These are phyloP conservation scores for Drosophila neoperkinsi DNA, from an alignment of 2,888 invertebrate species.

Conservation along the genomic window DNA sequence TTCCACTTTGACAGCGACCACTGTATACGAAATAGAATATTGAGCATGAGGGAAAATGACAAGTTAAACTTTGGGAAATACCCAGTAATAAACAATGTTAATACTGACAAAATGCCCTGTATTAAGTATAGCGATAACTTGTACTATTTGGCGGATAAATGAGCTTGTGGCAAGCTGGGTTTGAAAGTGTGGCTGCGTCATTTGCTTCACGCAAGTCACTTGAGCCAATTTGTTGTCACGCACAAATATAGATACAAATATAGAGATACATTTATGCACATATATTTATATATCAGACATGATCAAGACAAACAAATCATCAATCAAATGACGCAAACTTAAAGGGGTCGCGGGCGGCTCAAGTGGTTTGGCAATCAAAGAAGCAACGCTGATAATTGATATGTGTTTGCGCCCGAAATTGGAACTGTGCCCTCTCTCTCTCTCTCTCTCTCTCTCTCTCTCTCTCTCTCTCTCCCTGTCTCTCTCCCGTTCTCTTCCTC, in stretches of 20 bases:
- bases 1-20: background rate
- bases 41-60: background rate
- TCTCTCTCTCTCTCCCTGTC: background rate
- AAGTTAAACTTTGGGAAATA: background rate
- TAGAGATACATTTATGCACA: slow-evolving; percentile 1
- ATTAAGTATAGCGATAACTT: background rate
- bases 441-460: too few species aligned
- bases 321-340: slow-evolving; percentile 70
- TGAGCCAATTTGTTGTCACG: slow-evolving; percentile 74
- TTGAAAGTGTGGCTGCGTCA: slow-evolving; percentile 32
- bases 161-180: slow-evolving; percentile 23
- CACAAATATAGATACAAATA: slow-evolving; percentile 36
- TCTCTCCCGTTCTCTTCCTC: background rate
- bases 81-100: background rate
- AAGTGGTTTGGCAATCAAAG: slow-evolving; percentile 80
- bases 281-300: slow-evolving; percentile 8
- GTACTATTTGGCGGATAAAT: background rate
- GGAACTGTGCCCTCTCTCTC: slow-evolving; percentile 4
- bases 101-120: background rate
- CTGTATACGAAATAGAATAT: slow-evolving; percentile 3
- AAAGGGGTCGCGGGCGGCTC: slow-evolving; percentile 66
- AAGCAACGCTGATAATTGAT: slow-evolving; percentile 74
- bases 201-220: slow-evolving; percentile 58
- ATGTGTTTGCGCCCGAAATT: slow-evolving; percentile 49
- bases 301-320: slow-evolving; percentile 73